Evolutionary conservation across 2,797 vertebrate genomes (phyloP), one percentile per base, ranked within the genome.

Genomic region (Decapterus maruadsi): DNA sequence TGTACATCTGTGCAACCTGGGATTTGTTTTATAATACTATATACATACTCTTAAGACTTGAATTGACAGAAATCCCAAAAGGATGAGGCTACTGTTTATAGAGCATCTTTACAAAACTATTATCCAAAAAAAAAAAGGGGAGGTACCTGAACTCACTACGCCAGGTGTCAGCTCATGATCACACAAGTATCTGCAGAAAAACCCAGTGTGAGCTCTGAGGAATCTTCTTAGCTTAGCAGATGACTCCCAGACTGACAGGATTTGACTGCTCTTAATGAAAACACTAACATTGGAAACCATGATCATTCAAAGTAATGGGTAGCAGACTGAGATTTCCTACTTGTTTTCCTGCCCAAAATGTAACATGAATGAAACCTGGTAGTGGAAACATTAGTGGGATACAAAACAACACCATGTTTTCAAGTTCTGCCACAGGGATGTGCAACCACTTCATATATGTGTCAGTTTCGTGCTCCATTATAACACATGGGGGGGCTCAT

Each of bases 11-110:
- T 89, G 89, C 84, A 90, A 85, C 82, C 81, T 84, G 75, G 77
- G 60, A 72, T 91, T 92, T 87, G 90, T 93, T 92, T 89, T 4
- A 68, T 85, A 78, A 87, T 77, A 89, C 84, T 86, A 78, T 80
- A 77, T 74, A 91, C 81, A 90, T 67, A 86, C 72, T 82, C 50
- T 86, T 87, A 86, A 90, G 84, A 90, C 89, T 87, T 88, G 40
- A 75, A 77, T 57, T 74, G 46, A 92, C 80, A 20, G 75, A 77
- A 62, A 48, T 81, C 68, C 58, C 79, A 53, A 62, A 68, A 56
- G n/a, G 66, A 83, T 74, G 80, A 84, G 73, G 82, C 72, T 81
- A 87, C 64, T 22, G 45, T 84, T 81, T 76, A 80, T 78, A 84
- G 77, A 80, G 55, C 71, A 82, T 70, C 55, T 84, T 84, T 83